A percentile compares a stretch with the other conserved stretches of the same genome.
Conservation (phyloP, 2,888 invertebrate genomes). For the Melikaiella ostensackeni region DNA sequence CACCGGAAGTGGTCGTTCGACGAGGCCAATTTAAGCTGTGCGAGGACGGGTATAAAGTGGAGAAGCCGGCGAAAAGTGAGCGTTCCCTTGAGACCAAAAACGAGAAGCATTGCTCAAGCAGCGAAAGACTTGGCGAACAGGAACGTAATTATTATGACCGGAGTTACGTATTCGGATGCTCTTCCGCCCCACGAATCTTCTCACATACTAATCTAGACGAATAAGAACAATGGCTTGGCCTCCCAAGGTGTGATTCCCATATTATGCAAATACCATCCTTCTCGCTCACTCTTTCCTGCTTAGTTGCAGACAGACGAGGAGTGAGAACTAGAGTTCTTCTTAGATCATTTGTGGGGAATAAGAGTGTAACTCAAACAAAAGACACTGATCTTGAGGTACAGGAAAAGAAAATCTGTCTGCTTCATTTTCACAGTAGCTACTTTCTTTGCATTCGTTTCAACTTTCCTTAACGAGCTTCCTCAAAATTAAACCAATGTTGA, state of each 20-base stretch:
- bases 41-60: constrained; percentile 11
- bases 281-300: constrained; percentile 48
- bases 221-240: constrained; percentile 66
- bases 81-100: constrained; percentile 33
- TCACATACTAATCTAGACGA: constrained; percentile 66
- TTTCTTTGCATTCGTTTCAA: neutral
- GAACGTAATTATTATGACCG: constrained; percentile 68
- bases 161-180: constrained; percentile 72
- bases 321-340: constrained; percentile 9
- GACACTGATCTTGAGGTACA: neutral
- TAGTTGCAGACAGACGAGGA: neutral
- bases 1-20: constrained; percentile 40
- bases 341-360: neutral
- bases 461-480: neutral
- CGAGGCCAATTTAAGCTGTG: constrained; percentile 41
- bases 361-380: constrained; percentile 1
- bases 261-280: constrained; percentile 64
- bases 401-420: neutral
- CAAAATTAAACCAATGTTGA: neutral
- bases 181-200: constrained; percentile 69
- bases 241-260: constrained; percentile 63
- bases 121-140: constrained; percentile 43
- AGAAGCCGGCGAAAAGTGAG: constrained; percentile 46
- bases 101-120: constrained; percentile 29
- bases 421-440: neutral